A percentile compares a stretch with the other conserved stretches of the same genome.
phyloP scores from a whole-genome alignment of 2,797 vertebrate species.

The Muscicapa comitata region DNA sequence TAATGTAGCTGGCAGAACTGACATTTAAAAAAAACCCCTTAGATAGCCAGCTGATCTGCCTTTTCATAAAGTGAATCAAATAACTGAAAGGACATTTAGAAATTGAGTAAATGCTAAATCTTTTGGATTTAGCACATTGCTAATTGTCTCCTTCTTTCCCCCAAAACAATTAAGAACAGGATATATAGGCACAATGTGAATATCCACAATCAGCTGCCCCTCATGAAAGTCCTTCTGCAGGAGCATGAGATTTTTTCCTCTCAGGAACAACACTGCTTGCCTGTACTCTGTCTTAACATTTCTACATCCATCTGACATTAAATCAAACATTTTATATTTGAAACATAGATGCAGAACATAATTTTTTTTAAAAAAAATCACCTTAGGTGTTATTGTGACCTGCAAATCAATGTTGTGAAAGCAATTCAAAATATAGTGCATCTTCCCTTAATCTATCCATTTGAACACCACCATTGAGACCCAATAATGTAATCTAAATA shows the following conservation, averaged over 20 bases:
- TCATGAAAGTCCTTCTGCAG: neutral
- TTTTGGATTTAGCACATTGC: neutral
- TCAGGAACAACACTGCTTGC: neutral
- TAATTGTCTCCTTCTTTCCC: neutral
- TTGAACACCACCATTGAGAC: neutral
- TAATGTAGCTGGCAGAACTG: neutral
- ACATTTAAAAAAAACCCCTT: neutral
- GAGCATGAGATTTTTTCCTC: neutral
- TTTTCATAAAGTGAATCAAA: neutral
- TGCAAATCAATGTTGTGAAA: neutral
- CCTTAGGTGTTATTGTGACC: neutral
- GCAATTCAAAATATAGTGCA: neutral
- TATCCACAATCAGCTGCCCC: neutral
- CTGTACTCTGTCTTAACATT: neutral
- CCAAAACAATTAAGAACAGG: neutral
- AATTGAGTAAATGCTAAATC: neutral
- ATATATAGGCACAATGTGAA: neutral
- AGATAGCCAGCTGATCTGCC: neutral
- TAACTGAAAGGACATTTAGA: neutral
- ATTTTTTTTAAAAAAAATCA: too few relatives aligned
- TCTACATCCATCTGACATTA: neutral
- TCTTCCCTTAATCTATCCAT: neutral
- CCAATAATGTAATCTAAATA: neutral
- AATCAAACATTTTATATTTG: neutral
- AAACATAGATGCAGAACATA: neutral